Conservation (phyloP, 1,140 invertebrate species). For the Ostrea denselamellosa region DNA sequence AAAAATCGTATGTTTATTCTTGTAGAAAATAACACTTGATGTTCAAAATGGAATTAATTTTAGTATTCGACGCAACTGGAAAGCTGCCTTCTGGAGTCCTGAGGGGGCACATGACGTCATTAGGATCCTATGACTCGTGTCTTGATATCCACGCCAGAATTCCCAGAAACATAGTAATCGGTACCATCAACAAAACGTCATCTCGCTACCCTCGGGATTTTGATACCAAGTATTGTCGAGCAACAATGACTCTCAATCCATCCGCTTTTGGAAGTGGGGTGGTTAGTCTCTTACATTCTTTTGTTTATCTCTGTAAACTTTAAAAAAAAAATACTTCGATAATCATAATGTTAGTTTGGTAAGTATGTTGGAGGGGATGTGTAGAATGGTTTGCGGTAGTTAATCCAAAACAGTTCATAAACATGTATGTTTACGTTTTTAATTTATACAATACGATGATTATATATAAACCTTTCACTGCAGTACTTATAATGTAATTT, state of each 20-base stretch:
- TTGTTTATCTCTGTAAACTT: no score
- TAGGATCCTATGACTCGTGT: constrained; percentile 76
- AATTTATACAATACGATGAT: no score
- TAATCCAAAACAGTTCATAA: no score
- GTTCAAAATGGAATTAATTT: background rate
- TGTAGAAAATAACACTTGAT: no score
- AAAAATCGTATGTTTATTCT: no score
- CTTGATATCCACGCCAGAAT: constrained; percentile 55
- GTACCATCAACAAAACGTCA: constrained; percentile 2
- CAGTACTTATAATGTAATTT: no score
- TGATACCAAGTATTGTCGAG: constrained; percentile 56
- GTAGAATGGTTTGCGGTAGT: no score
- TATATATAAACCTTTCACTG: no score
- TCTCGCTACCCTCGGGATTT: constrained; percentile 46
- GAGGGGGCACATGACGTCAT: constrained; percentile 71
- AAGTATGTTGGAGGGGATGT: no score
- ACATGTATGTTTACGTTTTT: no score
- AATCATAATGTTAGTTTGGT: no score
- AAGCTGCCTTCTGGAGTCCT: constrained; percentile 73
- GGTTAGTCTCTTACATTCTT: background rate
- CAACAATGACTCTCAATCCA: constrained; percentile 48
- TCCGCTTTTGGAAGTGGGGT: constrained; percentile 26
- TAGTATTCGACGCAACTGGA: constrained; percentile 73
- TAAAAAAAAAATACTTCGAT: no score
- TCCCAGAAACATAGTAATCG: constrained; percentile 45